Conservation (phyloP, 2,113 vertebrate species). For the Forbesichthys papilliferus region DNA sequence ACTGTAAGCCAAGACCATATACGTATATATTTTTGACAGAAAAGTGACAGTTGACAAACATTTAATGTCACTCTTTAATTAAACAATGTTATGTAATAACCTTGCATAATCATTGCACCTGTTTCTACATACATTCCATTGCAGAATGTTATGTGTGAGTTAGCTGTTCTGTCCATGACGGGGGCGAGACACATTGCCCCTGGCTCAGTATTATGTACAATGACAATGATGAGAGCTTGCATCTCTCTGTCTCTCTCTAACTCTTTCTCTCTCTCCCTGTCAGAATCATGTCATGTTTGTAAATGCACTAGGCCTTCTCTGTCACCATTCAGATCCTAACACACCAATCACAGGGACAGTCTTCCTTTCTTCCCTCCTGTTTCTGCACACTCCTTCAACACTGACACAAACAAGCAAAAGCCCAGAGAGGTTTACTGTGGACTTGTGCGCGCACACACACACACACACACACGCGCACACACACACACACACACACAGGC, state of each 20-base stretch:
- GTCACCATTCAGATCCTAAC: not conserved
- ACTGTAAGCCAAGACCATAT: too few species aligned
- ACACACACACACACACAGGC: not conserved
- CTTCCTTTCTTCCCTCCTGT: not conserved
- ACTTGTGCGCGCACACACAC: not conserved
- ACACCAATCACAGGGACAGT: too few species aligned
- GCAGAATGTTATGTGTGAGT: not conserved
- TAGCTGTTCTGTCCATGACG: not conserved
- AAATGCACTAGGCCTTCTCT: conserved; percentile 33
- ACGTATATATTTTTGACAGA: too few species aligned
- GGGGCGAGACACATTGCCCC: conserved; percentile 22
- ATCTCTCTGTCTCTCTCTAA: conserved; percentile 22
- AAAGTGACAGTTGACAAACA: too few species aligned
- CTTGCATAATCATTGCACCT: not conserved
- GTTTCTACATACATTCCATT: not conserved
- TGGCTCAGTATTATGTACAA: conserved; percentile 27
- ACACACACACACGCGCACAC: not conserved
- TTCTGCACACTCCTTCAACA: not conserved
- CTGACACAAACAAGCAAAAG: not conserved
- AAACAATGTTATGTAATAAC: too few species aligned
- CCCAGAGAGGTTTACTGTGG: too few species aligned
- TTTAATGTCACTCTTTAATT: too few species aligned
- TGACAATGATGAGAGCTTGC: conserved; percentile 34
- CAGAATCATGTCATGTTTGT: not conserved
- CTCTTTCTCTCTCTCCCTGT: conserved; percentile 1